These are phyloP conservation scores for Characodon lateralis DNA, from an alignment of 2,797 vertebrate genomes.

Conservation along the genomic window DNA sequence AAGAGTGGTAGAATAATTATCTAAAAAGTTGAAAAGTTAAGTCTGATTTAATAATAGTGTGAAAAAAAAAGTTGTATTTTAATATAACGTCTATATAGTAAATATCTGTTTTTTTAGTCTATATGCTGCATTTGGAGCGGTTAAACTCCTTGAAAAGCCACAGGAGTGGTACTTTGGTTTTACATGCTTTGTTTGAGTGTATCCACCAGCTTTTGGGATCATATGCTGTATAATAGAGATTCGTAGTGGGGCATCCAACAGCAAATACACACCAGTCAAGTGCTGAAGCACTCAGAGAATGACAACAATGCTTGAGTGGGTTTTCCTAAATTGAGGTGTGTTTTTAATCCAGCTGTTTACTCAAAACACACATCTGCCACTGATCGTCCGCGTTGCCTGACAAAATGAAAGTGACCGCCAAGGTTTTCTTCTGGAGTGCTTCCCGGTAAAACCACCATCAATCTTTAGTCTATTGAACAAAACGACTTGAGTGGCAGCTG, in stretches of 20 bases:
- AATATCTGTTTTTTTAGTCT: not conserved
- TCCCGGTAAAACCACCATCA: slow-evolving; percentile 18
- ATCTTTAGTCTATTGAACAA: not conserved
- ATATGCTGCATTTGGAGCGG: not conserved
- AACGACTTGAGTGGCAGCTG: slow-evolving; percentile 2
- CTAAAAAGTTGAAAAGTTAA: not conserved
- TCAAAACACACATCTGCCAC: not conserved
- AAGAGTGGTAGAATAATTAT: not conserved
- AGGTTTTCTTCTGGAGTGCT: not conserved
- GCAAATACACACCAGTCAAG: slow-evolving; percentile 10
- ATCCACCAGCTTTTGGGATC: slow-evolving; percentile 5
- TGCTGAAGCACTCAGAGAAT: slow-evolving; percentile 8
- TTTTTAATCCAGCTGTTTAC: slow-evolving; percentile 21
- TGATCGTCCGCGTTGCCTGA: slow-evolving; percentile 1
- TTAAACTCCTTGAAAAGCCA: not conserved
- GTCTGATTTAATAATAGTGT: not conserved
- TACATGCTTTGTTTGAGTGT: not conserved
- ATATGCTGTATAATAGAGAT: slow-evolving; percentile 23
- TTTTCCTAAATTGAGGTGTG: slow-evolving; percentile 3
- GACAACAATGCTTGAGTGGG: slow-evolving; percentile 3
- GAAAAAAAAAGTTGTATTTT: not conserved
- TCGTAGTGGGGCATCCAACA: slow-evolving; percentile 16
- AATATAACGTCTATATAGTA: not conserved
- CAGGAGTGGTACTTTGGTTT: not conserved
- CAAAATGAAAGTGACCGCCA: slow-evolving; percentile 7